Conservation (phyloP, 2,113 vertebrate species). For the Drymodes brunneopygia region DNA sequence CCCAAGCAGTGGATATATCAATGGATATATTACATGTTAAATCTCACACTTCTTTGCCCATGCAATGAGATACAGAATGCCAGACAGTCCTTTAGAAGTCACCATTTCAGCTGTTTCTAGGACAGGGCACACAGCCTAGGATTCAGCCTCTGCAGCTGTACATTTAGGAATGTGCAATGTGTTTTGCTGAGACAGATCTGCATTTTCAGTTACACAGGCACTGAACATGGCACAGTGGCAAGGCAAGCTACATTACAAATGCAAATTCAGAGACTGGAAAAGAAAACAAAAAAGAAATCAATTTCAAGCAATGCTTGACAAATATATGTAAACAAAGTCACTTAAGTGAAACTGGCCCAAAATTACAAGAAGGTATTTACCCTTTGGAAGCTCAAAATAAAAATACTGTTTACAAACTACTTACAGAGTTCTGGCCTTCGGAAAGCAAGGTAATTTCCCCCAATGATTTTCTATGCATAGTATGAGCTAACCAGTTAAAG, state of each 20-base stretch:
- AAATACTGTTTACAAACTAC: background rate
- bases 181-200: slow-evolving; percentile 2
- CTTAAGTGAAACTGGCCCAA: background rate
- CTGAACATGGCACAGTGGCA: background rate
- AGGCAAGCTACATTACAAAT: background rate
- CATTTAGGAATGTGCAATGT: background rate
- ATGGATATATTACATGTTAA: background rate
- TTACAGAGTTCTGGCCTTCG: background rate
- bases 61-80: background rate
- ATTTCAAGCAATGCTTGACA: background rate
- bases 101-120: background rate
- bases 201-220: slow-evolving; percentile 2
- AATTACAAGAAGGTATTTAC: background rate
- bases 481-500: background rate
- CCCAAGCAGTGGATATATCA: background rate
- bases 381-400: background rate
- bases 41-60: background rate
- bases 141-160: background rate
- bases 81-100: background rate
- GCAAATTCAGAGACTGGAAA: background rate
- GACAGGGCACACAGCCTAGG: background rate
- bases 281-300: background rate
- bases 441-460: background rate
- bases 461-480: background rate
- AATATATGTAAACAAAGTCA: background rate